phyloP scores from a whole-genome alignment of 2,113 vertebrate species.

The Petromus typicus region DNA sequence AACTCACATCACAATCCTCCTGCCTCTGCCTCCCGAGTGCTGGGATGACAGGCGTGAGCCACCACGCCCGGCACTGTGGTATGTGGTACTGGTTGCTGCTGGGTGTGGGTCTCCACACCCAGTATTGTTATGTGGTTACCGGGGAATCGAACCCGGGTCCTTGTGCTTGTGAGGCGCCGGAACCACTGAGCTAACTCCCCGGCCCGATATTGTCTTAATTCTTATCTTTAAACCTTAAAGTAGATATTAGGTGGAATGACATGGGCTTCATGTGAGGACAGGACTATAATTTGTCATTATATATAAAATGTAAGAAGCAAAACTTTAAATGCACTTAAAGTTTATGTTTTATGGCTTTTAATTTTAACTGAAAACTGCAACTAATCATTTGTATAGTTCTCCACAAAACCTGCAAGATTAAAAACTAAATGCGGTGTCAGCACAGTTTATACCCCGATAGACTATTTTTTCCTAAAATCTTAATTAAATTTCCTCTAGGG shows the following conservation, averaged over 20 bases:
- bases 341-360: conserved; percentile 55
- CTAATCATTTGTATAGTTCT: conserved; percentile 5
- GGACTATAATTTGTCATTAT: background rate
- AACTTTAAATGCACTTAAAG: background rate
- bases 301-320: conserved; percentile 8
- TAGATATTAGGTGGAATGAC: background rate
- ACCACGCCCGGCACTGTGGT: too few species aligned
- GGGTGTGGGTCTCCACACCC: too few species aligned
- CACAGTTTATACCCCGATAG: conserved; percentile 1
- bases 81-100: too few species aligned
- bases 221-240: background rate
- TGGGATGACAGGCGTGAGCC: too few species aligned
- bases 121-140: too few species aligned
- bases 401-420: conserved; percentile 40
- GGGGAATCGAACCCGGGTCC: too few species aligned
- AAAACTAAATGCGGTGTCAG: conserved; percentile 33
- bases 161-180: too few species aligned
- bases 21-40: too few species aligned
- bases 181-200: too few species aligned
- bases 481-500: conserved; percentile 66
- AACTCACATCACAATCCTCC: too few species aligned
- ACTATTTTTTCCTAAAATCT: conserved; percentile 73
- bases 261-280: background rate
- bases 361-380: conserved; percentile 49
- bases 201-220: background rate